Conservation (phyloP, 2,113 vertebrate genomes). For the Campylorhamphus procurvoides region DNA sequence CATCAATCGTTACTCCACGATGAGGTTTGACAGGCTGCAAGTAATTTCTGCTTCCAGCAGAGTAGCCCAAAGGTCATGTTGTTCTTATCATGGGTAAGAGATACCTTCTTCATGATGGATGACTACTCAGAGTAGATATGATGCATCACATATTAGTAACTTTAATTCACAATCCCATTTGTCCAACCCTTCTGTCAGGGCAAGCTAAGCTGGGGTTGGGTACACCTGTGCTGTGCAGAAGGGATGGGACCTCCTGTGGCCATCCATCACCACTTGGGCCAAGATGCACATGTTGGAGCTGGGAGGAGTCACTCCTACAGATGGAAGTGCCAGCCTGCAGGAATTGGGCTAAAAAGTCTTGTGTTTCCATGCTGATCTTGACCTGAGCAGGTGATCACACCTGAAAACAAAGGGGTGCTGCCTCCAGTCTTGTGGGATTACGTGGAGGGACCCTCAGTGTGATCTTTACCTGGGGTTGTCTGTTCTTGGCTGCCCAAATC, state of each 20-base stretch:
- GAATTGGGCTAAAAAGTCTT: not conserved
- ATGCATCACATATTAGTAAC: not conserved
- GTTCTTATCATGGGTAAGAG: not conserved
- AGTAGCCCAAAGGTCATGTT: constrained; percentile 24
- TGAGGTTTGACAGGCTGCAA: constrained; percentile 32
- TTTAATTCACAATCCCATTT: not conserved
- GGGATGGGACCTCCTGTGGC: not conserved
- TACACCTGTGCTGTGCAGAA: not conserved
- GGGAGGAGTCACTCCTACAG: not conserved
- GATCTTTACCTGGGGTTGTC: not conserved
- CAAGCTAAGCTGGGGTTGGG: not conserved
- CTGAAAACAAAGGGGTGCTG: not conserved
- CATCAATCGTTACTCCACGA: constrained; percentile 18
- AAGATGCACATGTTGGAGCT: not conserved
- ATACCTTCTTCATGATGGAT: constrained; percentile 17
- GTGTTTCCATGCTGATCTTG: not conserved
- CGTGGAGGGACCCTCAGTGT: not conserved
- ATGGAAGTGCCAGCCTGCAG: not conserved
- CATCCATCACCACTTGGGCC: not conserved
- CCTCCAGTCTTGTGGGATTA: not conserved
- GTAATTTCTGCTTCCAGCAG: constrained; percentile 46
- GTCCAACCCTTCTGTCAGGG: not conserved
- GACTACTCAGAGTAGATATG: not conserved
- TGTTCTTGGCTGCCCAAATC: not conserved
- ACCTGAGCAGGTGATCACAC: not conserved